Base-by-base conservation (phyloP, 2,113 vertebrate species). In the Takifugu bimaculatus region DNA sequence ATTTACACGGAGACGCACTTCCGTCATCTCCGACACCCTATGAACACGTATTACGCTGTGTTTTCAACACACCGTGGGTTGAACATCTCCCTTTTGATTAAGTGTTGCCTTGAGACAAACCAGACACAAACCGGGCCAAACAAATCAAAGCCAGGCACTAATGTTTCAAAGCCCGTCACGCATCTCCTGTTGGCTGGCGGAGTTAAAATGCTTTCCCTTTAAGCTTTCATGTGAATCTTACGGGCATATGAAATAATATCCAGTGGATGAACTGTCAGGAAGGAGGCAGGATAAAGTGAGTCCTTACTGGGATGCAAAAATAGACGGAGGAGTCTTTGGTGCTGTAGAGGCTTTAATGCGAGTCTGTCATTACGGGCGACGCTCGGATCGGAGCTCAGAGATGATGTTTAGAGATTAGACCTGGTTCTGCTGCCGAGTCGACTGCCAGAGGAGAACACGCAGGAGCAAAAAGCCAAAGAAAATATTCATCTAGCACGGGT, bases 301-400 rank as follows among this genome's bases (percentile, higher is more conserved):
- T 70, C 59, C 78, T 75, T 66, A 73, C 68, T 68, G 62, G 65
- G 77, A 86, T 75, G 66, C 78, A 74, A 85, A 88, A 82, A 85
- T 83, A 85, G 82, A 78, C 63, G 74, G 57, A 81, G 77, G 69
- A 82, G 79, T 71, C 72, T 81, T 84, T 83, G 69, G 80, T 74
- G 59, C 63, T 72, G 68, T 51, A 13, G 52, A 64, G 28, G 50
- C 75, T 81, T 88, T 83, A 67, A 80, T 71, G 71, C 78, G 35
- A 64, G 59, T 68, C 60, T 68, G 77, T 82, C 84, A 79, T 78
- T 74, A 70, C 54, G 49, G 39, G 4, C 72, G 65, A 54, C 45
- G 53, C 35, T 4, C 51, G 60, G 54, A 75, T 82, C 52, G 53
- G 61, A 54, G 64, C 70, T 65, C 50, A 50, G 56, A 60, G 48